A percentile compares a stretch with the other conserved stretches of the same genome.
phyloP scores from a whole-genome alignment of 2,888 invertebrate species.

The Trachelus tabidus region DNA sequence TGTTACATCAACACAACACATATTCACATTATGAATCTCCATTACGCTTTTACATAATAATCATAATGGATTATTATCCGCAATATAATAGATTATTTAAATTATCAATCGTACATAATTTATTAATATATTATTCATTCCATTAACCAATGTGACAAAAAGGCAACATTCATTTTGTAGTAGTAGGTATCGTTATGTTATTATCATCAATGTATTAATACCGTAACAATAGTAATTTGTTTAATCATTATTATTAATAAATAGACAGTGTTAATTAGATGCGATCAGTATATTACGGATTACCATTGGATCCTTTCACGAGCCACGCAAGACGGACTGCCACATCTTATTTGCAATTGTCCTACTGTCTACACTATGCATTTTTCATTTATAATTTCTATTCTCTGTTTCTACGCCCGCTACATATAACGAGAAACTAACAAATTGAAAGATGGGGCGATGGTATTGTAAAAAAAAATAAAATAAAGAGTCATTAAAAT shows the following conservation, averaged over 20 bases:
- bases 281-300: background rate
- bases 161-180: constrained; percentile 59
- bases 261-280: constrained; percentile 1
- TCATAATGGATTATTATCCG: constrained; percentile 36
- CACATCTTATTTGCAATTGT: background rate
- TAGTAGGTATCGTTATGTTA: constrained; percentile 29
- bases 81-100: constrained; percentile 32
- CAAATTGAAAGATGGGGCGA: background rate
- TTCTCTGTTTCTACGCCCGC: background rate
- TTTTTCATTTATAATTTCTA: background rate
- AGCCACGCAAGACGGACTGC: background rate
- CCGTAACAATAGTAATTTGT: constrained; percentile 36
- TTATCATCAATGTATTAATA: constrained; percentile 41
- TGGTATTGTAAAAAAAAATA: background rate
- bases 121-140: constrained; percentile 42
- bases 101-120: constrained; percentile 37
- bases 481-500: background rate
- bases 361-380: too few species aligned
- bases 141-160: constrained; percentile 51
- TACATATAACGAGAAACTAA: background rate
- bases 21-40: constrained; percentile 45
- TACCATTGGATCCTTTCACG: constrained; percentile 1
- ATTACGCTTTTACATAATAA: constrained; percentile 41
- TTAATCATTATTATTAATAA: background rate
- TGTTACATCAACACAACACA: constrained; percentile 47